A percentile compares a stretch with the other conserved stretches of the same genome.
Evolutionary conservation across 2,113 vertebrate genomes (phyloP).

Genomic region (Anser cygnoides): DNA sequence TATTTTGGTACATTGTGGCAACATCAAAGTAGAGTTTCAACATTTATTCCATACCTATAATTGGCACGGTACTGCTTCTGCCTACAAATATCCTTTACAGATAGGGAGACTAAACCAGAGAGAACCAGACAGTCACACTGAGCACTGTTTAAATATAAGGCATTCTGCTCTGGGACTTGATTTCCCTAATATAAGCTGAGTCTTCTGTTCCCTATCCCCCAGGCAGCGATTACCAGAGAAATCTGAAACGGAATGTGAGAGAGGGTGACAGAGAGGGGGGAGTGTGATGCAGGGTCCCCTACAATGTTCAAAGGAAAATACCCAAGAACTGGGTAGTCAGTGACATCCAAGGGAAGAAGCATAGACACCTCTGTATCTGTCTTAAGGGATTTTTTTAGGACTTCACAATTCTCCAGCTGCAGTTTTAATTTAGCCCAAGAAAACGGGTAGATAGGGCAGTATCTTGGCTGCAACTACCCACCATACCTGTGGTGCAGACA

Average conservation of each 20-base stretch:
- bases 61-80: rapidly evolving
- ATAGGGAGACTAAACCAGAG: background rate
- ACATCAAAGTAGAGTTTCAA: background rate
- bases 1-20: background rate
- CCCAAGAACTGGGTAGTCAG: background rate
- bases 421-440: background rate
- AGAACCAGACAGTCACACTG: rapidly evolving
- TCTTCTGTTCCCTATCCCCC: background rate
- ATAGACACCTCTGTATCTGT: background rate
- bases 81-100: background rate
- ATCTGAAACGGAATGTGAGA: background rate
- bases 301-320: background rate
- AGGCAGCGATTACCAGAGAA: rapidly evolving
- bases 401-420: background rate
- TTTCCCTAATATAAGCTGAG: background rate
- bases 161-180: background rate
- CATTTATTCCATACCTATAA: rapidly evolving
- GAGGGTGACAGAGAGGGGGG: rapidly evolving
- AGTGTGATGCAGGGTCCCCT: background rate
- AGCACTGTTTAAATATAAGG: rapidly evolving
- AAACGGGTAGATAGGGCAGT: background rate
- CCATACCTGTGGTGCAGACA: background rate
- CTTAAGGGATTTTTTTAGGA: background rate
- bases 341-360: background rate
- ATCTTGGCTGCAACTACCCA: background rate